phyloP scores from a whole-genome alignment of 1,140 invertebrate genomes.

The Magallana angulata region DNA sequence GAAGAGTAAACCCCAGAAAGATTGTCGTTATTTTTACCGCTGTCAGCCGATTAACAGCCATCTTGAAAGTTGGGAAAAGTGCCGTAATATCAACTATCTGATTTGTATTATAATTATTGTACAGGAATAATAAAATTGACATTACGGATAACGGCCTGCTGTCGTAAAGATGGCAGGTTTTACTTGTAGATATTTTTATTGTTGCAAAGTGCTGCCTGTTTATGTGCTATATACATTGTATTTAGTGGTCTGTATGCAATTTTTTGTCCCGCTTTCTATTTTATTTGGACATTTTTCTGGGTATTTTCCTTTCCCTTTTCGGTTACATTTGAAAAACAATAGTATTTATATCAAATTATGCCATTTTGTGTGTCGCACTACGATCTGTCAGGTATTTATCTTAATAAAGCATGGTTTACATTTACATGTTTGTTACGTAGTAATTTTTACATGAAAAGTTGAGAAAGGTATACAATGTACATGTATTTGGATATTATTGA shows the following conservation, averaged over 20 bases:
- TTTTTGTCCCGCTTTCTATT: constrained; percentile 64
- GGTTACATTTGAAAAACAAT: constrained; percentile 65
- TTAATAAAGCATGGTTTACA: constrained; percentile 1
- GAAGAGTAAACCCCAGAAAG: constrained; percentile 73
- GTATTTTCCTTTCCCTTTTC: constrained; percentile 73
- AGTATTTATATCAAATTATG: constrained; percentile 4
- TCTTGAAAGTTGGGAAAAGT: constrained; percentile 63
- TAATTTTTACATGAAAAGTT: background rate
- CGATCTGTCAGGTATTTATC: background rate
- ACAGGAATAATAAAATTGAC: too few relatives aligned
- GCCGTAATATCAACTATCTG: constrained; percentile 1
- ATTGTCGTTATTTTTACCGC: constrained; percentile 21
- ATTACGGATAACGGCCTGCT: background rate
- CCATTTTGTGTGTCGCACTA: background rate
- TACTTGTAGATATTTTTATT: constrained; percentile 32
- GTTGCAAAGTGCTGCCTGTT: constrained; percentile 1
- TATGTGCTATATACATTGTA: constrained; percentile 31
- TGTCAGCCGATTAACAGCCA: constrained; percentile 52
- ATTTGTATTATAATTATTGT: constrained; percentile 11
- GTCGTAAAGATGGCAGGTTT: constrained; percentile 9
- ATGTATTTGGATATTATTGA: too few relatives aligned
- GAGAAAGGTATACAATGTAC: too few relatives aligned
- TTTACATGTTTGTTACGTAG: background rate
- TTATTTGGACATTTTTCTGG: constrained; percentile 74
- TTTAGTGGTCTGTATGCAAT: constrained; percentile 50